Base-by-base conservation (phyloP, 2,888 invertebrate species). In the Cacoxenus indagator region DNA sequence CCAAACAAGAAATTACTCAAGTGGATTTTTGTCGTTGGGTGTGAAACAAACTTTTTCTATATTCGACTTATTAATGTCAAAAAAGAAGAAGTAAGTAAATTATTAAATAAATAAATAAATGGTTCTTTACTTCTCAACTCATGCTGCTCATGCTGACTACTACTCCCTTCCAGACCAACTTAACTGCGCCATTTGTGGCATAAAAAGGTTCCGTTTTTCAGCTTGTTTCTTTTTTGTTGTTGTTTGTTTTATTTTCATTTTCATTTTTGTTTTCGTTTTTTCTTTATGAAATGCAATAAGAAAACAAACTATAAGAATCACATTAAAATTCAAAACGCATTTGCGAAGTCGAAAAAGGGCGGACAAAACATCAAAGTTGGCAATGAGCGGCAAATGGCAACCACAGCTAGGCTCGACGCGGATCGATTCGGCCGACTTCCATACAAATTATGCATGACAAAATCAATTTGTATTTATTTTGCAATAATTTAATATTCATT, bases 391-490 rank as follows among this genome's bases (percentile, higher is more conserved):
- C 11, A 17, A 9, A 14, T n/a, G 17, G 17, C 17, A 17, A 55
- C 9, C 22, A 37, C 81, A 79, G 81, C 81, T 79, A 81, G 79
- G 79, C 51, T 48, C 55, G n/a, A 37, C 69, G 55, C 64, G 11
- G 29, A 46, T 5, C 17, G 45, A 4, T 51, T 54, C 37, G 57
- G n/a, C 17, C 27, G 64, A 37, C 73, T 78, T 77, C 70, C 75
- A 76, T 76, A 76, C 81, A 82, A 82, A 82, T 79, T 81, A 81
- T 82, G 81, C 82, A 79, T 82, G 78, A 77, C 77, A 77, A 82
- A 82, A 82, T 82, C 79, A 79, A 82, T 82, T 82, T 82, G 80
- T 81, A 82, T 82, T 82, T 78, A 81, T 82, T 81, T 82, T 75
- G 77, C 82, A 82, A 82, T 82, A 82, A 82, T 82, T 79, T 82